phyloP scores from a whole-genome alignment of 2,888 invertebrate species.

The Rhingia rostrata region DNA sequence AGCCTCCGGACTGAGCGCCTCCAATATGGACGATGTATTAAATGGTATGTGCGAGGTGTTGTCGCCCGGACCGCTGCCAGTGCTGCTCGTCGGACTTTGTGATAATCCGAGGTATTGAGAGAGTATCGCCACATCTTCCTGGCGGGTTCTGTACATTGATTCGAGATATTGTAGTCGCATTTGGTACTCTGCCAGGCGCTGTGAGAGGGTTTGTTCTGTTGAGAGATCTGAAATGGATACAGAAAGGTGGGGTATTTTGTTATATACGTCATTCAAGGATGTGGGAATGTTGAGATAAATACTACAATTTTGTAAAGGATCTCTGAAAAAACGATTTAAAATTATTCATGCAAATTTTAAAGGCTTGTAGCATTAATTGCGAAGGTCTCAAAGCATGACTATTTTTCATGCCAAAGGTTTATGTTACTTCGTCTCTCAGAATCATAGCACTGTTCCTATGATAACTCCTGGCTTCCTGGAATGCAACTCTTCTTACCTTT shows the following conservation, averaged over 20 bases:
- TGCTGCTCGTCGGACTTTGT: constrained; percentile 77
- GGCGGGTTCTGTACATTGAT: constrained; percentile 89
- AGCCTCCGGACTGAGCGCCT: constrained; percentile 83
- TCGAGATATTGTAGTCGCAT: constrained; percentile 91
- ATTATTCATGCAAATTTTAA: no score
- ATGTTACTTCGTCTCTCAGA: no score
- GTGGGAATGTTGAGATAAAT: no score
- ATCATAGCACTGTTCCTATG: no score
- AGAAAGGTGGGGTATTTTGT: background rate
- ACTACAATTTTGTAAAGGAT: no score
- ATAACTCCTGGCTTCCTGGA: no score
- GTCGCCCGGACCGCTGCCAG: constrained; percentile 67
- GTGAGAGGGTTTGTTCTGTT: constrained; percentile 87
- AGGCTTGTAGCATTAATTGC: no score
- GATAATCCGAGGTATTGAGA: constrained; percentile 86
- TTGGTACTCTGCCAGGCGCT: constrained; percentile 89
- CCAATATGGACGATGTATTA: constrained; percentile 77
- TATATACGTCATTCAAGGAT: background rate
- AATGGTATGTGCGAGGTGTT: constrained; percentile 71
- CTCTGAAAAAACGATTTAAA: no score
- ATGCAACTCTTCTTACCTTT: no score
- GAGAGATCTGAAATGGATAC: constrained; percentile 84
- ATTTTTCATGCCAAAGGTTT: no score
- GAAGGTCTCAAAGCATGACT: no score
- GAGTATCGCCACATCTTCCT: constrained; percentile 89